A percentile compares a stretch with the other conserved stretches of the same genome.
phyloP scores from a whole-genome alignment of 2,797 vertebrate genomes.

The Paratrypauchen microcephalus region DNA sequence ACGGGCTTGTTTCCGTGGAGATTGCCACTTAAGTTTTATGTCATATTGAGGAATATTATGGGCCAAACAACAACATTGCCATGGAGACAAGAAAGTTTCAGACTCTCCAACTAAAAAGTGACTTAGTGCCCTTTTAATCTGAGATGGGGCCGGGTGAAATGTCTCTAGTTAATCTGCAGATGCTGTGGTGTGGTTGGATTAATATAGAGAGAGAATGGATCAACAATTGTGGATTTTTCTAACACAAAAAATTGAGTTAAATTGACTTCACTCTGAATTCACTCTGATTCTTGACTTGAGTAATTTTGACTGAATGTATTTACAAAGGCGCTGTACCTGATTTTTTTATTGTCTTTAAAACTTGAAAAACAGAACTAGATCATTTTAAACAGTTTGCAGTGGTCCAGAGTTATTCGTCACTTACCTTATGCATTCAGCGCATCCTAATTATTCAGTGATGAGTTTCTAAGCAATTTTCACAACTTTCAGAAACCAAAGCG shows the following conservation, averaged over 20 bases:
- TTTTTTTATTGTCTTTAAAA: neutral
- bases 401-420: no score
- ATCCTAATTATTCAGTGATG: no score
- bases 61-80: no score
- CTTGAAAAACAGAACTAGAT: neutral
- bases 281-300: neutral
- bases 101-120: no score
- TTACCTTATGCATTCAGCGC: no score
- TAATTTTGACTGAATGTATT: neutral
- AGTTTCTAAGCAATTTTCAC: no score
- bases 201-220: neutral
- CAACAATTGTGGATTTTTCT: neutral
- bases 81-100: no score
- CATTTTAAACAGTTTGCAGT: no score
- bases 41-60: no score
- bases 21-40: no score
- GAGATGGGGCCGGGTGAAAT: neutral
- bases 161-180: neutral
- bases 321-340: neutral
- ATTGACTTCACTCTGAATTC: neutral
- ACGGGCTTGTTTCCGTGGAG: no score
- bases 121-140: no score
- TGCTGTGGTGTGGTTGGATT: neutral
- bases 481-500: neutral
- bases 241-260: neutral